Conservation (phyloP, 2,113 vertebrate genomes). For the Calonectris borealis region DNA sequence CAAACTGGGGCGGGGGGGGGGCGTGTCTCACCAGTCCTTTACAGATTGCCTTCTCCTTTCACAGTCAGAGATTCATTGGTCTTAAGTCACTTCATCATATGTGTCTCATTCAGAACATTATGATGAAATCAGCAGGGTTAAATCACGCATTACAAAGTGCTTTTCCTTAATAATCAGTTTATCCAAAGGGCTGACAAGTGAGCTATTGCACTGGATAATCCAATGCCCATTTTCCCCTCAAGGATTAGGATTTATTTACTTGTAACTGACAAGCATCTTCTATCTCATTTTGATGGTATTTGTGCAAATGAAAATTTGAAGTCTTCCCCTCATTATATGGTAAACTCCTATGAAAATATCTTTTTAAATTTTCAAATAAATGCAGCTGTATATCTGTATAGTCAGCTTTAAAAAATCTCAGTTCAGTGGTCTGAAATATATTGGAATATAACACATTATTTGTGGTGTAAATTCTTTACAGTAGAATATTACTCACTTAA, state of each 20-base stretch:
- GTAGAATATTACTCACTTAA: conserved; percentile 1
- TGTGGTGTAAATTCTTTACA: background rate
- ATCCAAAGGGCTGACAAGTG: conserved; percentile 8
- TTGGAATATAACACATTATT: background rate
- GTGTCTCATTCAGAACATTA: background rate
- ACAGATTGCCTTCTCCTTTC: background rate
- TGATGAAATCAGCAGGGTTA: conserved; percentile 36
- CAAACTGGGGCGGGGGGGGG: fast-evolving
- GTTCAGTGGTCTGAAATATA: conserved; percentile 1
- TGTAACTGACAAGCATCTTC: background rate
- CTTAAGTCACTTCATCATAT: conserved; percentile 4
- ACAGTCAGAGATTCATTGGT: background rate
- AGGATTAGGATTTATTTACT: conserved; percentile 50
- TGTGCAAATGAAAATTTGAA: conserved; percentile 5
- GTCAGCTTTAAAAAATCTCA: background rate
- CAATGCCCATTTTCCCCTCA: background rate
- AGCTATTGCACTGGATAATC: conserved; percentile 20
- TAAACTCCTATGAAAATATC: background rate
- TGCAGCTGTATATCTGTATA: background rate
- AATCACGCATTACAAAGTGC: background rate
- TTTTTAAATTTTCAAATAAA: background rate
- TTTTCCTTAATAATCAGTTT: conserved; percentile 48
- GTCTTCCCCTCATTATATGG: background rate
- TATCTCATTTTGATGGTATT: background rate
- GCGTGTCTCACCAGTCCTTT: background rate